phyloP scores from a whole-genome alignment of 2,113 vertebrate species.

The Rhinoderma darwinii region DNA sequence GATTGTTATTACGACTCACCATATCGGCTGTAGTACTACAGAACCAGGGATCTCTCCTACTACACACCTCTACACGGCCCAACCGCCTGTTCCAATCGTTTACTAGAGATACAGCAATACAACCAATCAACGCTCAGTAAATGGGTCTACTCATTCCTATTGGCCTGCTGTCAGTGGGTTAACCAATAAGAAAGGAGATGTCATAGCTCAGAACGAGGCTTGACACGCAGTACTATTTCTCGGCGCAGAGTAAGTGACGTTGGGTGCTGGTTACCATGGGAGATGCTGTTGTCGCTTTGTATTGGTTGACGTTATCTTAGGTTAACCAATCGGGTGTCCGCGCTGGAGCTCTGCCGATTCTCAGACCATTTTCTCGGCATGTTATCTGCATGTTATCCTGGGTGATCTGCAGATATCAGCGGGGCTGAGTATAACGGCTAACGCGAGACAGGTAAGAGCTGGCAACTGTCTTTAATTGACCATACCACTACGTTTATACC shows the following conservation, averaged over 20 bases:
- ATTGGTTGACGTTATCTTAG: background rate
- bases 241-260: slow-evolving; percentile 4
- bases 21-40: background rate
- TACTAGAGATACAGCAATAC: background rate
- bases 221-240: background rate
- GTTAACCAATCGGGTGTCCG: slow-evolving; percentile 56
- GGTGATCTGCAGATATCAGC: background rate
- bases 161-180: background rate
- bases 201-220: background rate
- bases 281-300: background rate
- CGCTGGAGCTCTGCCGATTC: slow-evolving; percentile 60
- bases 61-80: slow-evolving; percentile 2
- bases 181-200: background rate
- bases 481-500: background rate
- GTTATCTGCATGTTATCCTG: background rate
- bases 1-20: background rate
- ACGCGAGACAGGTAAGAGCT: background rate
- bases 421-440: background rate
- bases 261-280: background rate
- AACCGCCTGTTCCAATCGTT: fast-evolving
- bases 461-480: background rate
- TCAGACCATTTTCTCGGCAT: slow-evolving; percentile 59
- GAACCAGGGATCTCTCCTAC: slow-evolving; percentile 6
- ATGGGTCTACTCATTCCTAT: background rate
- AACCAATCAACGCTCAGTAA: slow-evolving; percentile 10